A percentile compares a stretch with the other conserved stretches of the same genome.
Conservation (phyloP, 1,140 invertebrate genomes). For the Geopemphigus sp. region DNA sequence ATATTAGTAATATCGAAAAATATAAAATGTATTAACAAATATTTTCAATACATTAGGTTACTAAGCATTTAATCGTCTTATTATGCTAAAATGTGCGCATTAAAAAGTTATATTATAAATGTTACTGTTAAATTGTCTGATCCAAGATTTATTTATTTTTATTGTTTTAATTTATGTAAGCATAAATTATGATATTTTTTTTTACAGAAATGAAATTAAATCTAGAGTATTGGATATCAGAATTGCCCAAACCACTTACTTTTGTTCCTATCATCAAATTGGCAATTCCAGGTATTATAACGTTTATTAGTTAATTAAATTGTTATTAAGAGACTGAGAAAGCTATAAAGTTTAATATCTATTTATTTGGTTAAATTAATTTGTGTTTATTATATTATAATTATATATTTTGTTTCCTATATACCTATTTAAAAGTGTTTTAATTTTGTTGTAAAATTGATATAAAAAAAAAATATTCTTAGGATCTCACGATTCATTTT, state of each 20-base stretch:
- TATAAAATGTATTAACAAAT: no score
- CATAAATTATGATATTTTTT: neutral
- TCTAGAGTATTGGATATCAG: conserved; percentile 71
- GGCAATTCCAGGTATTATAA: conserved; percentile 69
- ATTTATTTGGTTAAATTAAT: no score
- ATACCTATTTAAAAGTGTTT: neutral
- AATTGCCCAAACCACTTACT: conserved; percentile 62
- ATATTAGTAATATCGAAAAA: no score
- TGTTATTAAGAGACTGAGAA: conserved; percentile 10
- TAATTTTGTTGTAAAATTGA: conserved; percentile 46
- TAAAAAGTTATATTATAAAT: no score
- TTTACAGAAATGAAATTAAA: conserved; percentile 44
- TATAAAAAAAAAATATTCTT: conserved; percentile 52
- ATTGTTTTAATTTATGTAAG: no score
- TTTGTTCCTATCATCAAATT: conserved; percentile 66
- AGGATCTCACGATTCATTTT: conserved; percentile 83
- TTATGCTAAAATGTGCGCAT: no score
- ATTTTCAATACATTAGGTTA: no score
- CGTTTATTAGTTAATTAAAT: neutral
- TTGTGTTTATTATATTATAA: no score
- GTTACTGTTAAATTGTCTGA: no score
- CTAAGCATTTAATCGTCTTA: no score
- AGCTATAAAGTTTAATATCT: neutral
- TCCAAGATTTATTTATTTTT: no score
- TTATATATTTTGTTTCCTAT: neutral